Base-by-base conservation (phyloP, 2,888 invertebrate genomes). In the Gnatocerus cornutus region DNA sequence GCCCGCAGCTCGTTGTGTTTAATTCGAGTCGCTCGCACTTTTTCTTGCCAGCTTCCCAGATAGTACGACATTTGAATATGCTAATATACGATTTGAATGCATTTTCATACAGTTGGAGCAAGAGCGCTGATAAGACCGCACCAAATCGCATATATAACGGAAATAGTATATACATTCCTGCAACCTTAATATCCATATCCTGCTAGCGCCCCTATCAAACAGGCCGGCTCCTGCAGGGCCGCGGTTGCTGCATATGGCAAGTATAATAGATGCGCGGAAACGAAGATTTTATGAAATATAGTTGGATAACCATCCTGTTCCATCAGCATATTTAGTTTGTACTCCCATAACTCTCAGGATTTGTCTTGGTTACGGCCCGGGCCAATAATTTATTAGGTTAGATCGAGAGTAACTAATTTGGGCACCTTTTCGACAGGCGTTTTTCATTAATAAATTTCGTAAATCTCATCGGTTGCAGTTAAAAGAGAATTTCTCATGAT, bases 241-340 rank as follows among this genome's bases (percentile, higher is more conserved):
- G 70, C 55, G 68, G 66, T 65, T 33, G 62, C 71, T 71, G 71
- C 71, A 69, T 65, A 61, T 71, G 71, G 69, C 71, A 71, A 48
- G 30, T 69, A 30, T 69, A 71, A 71, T 71, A 37, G 69, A 71
- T 71, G 68, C 68, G 66, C 65, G 66, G 52, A 69, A 66, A 46
- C 16, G 48, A 9, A 69, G 68, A 48, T 68, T 71, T 62, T 58
- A 52, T 69, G 71, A 69, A 69, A 69, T 69, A 71, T 71, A 9
- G 68, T 55, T 55, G 53, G 56, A 63, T 68, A 68, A 56, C 67
- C 63, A 39, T 46, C 46, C 61, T 21, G 69, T 66, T 50, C 61
- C 61, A 69, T 69, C 69, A 61, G 53, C 69, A 65, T 69, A 66
- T 65, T 69, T 66, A 61, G 58, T 29, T 43, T 39, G 63, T 61